phyloP scores from a whole-genome alignment of 2,113 vertebrate genomes.

The Rhodinocichla rosea region DNA sequence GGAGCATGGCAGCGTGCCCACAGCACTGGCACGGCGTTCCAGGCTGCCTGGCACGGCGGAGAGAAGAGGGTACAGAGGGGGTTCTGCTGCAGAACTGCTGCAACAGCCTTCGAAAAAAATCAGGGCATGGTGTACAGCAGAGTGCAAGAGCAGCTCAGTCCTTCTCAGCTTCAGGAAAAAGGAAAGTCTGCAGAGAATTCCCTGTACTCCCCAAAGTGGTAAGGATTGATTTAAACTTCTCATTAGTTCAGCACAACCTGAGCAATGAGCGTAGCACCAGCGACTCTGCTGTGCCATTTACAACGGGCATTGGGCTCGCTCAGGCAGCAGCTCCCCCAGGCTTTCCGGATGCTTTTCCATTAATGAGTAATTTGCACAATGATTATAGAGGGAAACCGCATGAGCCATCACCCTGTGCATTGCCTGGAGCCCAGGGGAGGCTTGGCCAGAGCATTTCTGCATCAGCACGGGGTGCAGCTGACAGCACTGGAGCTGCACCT shows the following conservation, averaged over 20 bases:
- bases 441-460: neutral
- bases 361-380: slow-evolving; percentile 32
- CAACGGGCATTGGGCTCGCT: neutral
- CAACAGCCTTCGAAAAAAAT: neutral
- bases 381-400: neutral
- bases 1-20: rapidly evolving
- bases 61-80: neutral
- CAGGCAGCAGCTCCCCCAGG: slow-evolving; percentile 1
- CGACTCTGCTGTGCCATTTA: neutral
- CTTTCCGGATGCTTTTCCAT: neutral
- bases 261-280: neutral
- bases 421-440: neutral
- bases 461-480: neutral
- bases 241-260: neutral
- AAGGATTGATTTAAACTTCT: slow-evolving; percentile 1
- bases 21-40: neutral
- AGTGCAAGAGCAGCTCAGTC: neutral
- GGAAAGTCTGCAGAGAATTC: neutral
- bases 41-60: rapidly evolving
- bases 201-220: neutral
- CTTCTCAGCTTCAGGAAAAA: neutral
- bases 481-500: rapidly evolving
- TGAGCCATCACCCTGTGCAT: neutral
- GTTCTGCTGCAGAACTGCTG: neutral
- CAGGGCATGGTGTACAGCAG: rapidly evolving